These are phyloP conservation scores for Catostomus latipinnis DNA, from an alignment of 2,797 vertebrate genomes.

Conservation along the genomic window DNA sequence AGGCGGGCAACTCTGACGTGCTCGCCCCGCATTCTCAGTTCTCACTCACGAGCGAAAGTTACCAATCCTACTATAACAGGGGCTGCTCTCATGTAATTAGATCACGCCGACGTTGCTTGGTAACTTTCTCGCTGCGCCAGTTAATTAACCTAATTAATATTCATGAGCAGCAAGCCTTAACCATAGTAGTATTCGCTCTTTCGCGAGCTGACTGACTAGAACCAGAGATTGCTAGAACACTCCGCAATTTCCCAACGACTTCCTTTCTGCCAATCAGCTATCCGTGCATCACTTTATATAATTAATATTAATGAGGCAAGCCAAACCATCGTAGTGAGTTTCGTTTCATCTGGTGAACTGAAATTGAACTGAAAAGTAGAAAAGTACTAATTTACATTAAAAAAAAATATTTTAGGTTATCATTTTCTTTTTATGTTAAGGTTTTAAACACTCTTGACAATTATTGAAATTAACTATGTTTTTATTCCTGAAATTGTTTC, in stretches of 20 bases:
- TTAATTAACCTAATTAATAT: conserved; percentile 23
- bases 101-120: conserved; percentile 13
- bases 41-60: not conserved
- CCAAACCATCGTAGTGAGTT: not conserved
- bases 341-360: not conserved
- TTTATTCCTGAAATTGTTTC: too few relatives aligned
- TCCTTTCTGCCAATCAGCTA: conserved; percentile 1
- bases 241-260: too few relatives aligned
- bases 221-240: too few relatives aligned
- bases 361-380: not conserved
- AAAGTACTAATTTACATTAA: not conserved
- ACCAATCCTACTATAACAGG: conserved; percentile 49
- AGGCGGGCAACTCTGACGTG: conserved; percentile 68
- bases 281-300: not conserved
- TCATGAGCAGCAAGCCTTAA: not conserved
- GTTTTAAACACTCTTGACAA: too few relatives aligned
- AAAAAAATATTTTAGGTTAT: too few relatives aligned
- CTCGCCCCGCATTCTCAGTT: not conserved
- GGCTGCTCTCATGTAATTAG: not conserved
- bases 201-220: not conserved
- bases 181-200: not conserved
- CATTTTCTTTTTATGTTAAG: too few relatives aligned
- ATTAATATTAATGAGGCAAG: conserved; percentile 8
- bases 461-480: too few relatives aligned
- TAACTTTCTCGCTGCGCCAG: not conserved